Conservation (phyloP, 1,140 invertebrate species). For the Drosophila nigromelanica region DNA sequence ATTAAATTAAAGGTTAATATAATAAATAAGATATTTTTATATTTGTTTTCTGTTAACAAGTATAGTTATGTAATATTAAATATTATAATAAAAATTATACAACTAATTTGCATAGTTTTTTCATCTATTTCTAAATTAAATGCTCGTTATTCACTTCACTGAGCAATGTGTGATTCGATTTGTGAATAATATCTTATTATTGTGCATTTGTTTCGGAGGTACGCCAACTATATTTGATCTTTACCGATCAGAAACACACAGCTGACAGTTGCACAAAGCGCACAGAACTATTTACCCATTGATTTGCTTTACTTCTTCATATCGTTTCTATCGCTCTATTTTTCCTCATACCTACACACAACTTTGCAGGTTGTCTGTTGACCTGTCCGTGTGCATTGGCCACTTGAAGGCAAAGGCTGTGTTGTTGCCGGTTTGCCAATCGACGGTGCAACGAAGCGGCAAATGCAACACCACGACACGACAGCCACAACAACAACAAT, state of each 20-base stretch:
- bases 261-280: conserved; percentile 47
- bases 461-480: conserved; percentile 77
- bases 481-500: conserved; percentile 31
- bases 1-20: no score
- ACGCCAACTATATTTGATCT: conserved; percentile 2
- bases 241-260: conserved; percentile 4
- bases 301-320: no score
- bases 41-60: no score
- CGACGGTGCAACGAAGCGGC: conserved; percentile 71
- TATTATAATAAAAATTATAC: no score
- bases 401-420: conserved; percentile 69
- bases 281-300: conserved; percentile 1
- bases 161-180: background rate
- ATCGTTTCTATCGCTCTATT: no score
- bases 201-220: background rate
- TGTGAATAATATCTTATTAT: background rate
- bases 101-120: no score
- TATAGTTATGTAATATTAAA: no score
- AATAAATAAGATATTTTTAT: no score
- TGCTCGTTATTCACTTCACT: background rate
- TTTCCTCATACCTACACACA: no score
- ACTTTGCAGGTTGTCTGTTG: conserved; percentile 3
- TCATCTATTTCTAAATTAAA: no score
- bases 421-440: conserved; percentile 57
- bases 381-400: conserved; percentile 59